These are phyloP conservation scores for Tortricodes alternella DNA, from an alignment of 2,888 invertebrate species.

Conservation along the genomic window DNA sequence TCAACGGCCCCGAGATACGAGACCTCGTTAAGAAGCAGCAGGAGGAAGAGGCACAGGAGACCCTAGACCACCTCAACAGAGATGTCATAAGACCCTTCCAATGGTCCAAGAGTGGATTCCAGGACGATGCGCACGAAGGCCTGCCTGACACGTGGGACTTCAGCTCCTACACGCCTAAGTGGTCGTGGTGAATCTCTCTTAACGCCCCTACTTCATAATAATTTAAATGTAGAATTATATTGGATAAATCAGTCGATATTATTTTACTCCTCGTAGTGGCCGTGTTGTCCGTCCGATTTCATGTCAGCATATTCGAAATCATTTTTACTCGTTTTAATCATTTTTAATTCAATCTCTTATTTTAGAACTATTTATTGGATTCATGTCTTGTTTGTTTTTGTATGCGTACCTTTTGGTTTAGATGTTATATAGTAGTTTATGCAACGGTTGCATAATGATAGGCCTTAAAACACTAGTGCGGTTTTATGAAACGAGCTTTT, in stretches of 20 bases:
- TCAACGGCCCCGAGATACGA: constrained; percentile 64
- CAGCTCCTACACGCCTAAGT: constrained; percentile 80
- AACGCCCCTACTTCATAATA: constrained; percentile 40
- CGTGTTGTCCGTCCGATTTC: constrained; percentile 18
- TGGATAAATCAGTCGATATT: constrained; percentile 17
- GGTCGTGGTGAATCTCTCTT: constrained; percentile 81
- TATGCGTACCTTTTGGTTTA: constrained; percentile 40
- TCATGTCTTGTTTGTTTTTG: constrained; percentile 46
- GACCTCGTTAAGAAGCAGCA: constrained; percentile 65
- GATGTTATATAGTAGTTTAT: constrained; percentile 36
- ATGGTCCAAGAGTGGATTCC: constrained; percentile 88
- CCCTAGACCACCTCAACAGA: constrained; percentile 58
- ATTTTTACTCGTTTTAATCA: constrained; percentile 33
- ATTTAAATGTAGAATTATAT: constrained; percentile 32
- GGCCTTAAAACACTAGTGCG: too few species aligned
- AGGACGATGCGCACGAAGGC: constrained; percentile 84
- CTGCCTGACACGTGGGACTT: constrained; percentile 90
- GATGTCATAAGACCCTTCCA: constrained; percentile 84
- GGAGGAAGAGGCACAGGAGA: constrained; percentile 63
- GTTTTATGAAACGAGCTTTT: too few species aligned
- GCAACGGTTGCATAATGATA: too few species aligned
- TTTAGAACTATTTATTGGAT: constrained; percentile 50
- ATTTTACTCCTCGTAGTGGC: constrained; percentile 18
- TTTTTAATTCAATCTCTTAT: constrained; percentile 33
- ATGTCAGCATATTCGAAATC: constrained; percentile 4